Conservation (phyloP, 92 coral and sea anemone species). For the Phenganax subtilis region DNA sequence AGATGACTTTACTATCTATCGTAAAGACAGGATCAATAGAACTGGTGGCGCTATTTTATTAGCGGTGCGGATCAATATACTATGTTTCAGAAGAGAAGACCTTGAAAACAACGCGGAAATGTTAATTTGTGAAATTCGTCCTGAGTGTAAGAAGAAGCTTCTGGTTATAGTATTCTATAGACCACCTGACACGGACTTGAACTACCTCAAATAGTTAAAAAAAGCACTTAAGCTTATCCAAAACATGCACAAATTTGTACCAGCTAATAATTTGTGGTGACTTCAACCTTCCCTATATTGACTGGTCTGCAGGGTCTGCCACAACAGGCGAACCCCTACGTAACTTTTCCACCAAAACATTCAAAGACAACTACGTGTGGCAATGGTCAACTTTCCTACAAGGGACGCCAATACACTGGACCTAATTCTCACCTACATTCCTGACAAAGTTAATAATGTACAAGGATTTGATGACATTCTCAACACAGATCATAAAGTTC, state of each 20-base stretch:
- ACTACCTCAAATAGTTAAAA: background rate
- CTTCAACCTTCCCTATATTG: background rate
- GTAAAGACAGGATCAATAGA: slow-evolving; percentile 40
- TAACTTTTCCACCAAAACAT: background rate
- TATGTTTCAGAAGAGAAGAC: slow-evolving; percentile 33
- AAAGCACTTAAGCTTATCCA: background rate
- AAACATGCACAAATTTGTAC: background rate
- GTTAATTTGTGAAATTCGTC: slow-evolving; percentile 4
- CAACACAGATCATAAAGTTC: background rate
- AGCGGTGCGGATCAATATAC: slow-evolving; percentile 36
- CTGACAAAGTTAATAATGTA: background rate
- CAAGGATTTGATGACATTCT: background rate
- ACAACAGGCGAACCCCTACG: background rate
- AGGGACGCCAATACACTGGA: background rate
- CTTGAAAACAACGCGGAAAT: slow-evolving; percentile 4
- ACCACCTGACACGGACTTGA: background rate
- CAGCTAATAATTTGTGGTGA: background rate
- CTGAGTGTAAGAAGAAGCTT: background rate
- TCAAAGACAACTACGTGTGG: background rate
- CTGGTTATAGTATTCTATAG: background rate
- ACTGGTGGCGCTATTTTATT: slow-evolving; percentile 39
- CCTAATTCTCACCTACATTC: background rate
- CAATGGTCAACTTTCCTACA: background rate
- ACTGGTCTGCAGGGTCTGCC: background rate
- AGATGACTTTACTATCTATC: slow-evolving; percentile 38